Evolutionary conservation across 2,888 invertebrate species (phyloP), one percentile per base, ranked within the genome.

Genomic region (Tipula helvola): DNA sequence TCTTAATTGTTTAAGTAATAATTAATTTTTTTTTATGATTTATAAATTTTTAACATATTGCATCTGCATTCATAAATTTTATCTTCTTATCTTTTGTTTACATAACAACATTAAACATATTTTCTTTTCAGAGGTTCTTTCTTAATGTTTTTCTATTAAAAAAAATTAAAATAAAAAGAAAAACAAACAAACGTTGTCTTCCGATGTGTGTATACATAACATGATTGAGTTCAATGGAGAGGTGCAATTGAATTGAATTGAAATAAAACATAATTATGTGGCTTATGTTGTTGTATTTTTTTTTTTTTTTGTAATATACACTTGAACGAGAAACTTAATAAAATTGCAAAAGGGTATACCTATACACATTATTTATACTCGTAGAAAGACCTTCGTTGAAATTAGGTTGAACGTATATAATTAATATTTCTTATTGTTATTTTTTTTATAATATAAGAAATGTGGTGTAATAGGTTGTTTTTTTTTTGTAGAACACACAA

Each of bases 171-270:
- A 28, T 28, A 28, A 28, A n/a, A 28, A 28, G 28, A 28, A 28
- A 71, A 71, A 10, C 10, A 44, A 71, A 71, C 71, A 71, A 71
- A 71, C 13, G 28, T 28, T 28, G 10, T 71, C 71, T 71, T 71
- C 71, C 71, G 28, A 71, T 71, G 12, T 71, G 12, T 5, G 52
- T 52, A 52, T 52, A 28, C 71, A 28, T 71, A 71, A 71, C 28
- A 71, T 71, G 71, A 71, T 71, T 71, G 71, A 71, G 71, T 71
- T 71, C 71, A 71, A 71, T 71, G 71, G 71, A 71, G 71, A 71
- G 71, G 71, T 71, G 71, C 71, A 71, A 71, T 71, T 71, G 71
- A 71, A 71, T 71, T 71, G 71, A 71, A 71, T 71, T 71, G 71
- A 71, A 28, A 71, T 71, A 71, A 71, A 71, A 28, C 71, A 71